Conservation (phyloP, 2,113 vertebrate species). For the Sciurus niger region DNA sequence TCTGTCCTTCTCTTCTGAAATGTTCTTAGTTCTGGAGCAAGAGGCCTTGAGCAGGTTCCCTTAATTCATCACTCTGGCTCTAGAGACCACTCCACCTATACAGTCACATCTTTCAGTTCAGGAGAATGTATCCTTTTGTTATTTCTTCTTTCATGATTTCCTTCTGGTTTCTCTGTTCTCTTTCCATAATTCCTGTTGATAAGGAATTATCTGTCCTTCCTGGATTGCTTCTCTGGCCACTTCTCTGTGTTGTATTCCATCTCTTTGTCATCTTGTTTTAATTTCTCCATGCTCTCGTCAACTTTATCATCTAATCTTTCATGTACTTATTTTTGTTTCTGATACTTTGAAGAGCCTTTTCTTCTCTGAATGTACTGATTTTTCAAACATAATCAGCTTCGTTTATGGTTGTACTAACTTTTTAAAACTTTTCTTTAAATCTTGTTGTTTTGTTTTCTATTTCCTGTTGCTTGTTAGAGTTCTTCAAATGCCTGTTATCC, state of each 20-base stretch:
- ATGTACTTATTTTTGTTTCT: constrained; percentile 5
- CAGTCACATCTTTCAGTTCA: background rate
- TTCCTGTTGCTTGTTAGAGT: background rate
- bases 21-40: background rate
- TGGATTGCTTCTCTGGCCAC: background rate
- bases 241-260: background rate
- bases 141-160: background rate
- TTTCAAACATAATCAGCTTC: background rate
- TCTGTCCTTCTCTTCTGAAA: background rate
- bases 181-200: background rate
- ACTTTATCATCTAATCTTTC: background rate
- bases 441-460: background rate
- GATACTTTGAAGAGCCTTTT: background rate
- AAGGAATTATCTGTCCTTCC: background rate
- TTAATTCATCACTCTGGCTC: background rate
- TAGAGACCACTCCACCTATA: background rate
- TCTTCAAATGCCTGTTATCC: background rate
- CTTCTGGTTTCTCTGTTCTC: background rate
- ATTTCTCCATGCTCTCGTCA: constrained; percentile 29
- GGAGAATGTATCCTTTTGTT: background rate
- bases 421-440: background rate
- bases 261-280: background rate
- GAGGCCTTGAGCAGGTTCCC: background rate
- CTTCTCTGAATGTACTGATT: background rate
- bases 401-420: background rate